Evolutionary conservation across 2,888 invertebrate species (phyloP), one percentile per base, ranked within the genome.

Genomic region (Lasioglossum marginatum): DNA sequence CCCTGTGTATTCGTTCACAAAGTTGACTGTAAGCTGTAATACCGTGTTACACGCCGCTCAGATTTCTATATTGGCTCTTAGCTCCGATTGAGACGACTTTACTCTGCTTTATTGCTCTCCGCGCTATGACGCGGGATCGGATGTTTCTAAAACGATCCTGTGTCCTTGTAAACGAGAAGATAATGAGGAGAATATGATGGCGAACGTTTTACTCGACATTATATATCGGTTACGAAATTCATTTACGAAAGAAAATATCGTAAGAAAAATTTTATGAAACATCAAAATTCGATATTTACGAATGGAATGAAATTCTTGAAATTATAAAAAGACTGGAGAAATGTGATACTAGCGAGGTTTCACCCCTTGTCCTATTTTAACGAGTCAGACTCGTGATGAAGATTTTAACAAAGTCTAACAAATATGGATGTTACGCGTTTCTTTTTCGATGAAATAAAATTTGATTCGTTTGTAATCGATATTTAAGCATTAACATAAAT

Each of bases 11-110:
- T 68, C 68, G 37, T 66, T 77, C 10, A 27, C 72, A 43, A 16
- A n/a, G 52, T 79, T 82, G 31, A 60, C 23, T 10, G 27, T 40
- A 40, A 63, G 34, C 79, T 81, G 63, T 78, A 70, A 79, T 68
- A 48, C 63, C 43, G 48, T n/a, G 52, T 68, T 77, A 68, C 68
- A 27, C 37, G n/a, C 34, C 19, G 45, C 31, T 40, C 60, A 37
- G 37, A 68, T 68, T 63, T 63, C 63, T 63, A 63, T 63, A 63
- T 31, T 31, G 63, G 31, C 63, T 63, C 19, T 82, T 75, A 66
- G 78, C 40, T 78, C 79, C 76, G 40, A 43, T 45, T 73, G 31
- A 63, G 63, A 63, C 63, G 63, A 31, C 16, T 63, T 63, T 31
- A 27, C 31, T 60, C 63, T 10, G 68, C 31, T 68, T 68, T 68